These are phyloP conservation scores for Cryptus armator DNA, from an alignment of 2,888 invertebrate species.

Conservation along the genomic window DNA sequence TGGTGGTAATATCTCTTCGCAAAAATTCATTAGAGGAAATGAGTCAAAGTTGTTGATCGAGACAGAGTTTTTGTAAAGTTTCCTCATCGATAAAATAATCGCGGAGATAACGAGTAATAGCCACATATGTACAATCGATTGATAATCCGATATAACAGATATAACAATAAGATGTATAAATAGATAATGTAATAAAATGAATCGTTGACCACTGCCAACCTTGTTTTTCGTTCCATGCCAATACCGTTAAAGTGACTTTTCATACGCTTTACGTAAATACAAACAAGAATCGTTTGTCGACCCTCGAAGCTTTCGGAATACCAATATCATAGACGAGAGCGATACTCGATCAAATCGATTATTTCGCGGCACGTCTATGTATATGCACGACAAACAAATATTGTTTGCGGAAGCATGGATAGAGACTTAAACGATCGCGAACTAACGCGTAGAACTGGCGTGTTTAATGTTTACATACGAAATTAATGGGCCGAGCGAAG, in stretches of 20 bases:
- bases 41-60: neutral
- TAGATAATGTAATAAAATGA: conserved; percentile 16
- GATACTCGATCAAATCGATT: conserved; percentile 30
- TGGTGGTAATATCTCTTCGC: no score
- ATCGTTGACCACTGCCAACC: neutral
- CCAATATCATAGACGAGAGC: neutral
- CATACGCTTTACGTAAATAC: conserved; percentile 21
- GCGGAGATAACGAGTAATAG: neutral
- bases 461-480: conserved; percentile 17
- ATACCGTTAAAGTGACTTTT: conserved; percentile 25
- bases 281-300: conserved; percentile 41
- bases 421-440: conserved; percentile 1
- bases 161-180: neutral
- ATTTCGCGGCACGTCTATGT: neutral
- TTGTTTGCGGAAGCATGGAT: conserved; percentile 17
- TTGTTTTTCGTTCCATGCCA: conserved; percentile 13
- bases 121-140: neutral
- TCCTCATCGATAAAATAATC: neutral
- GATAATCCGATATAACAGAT: no score
- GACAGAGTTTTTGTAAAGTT: neutral
- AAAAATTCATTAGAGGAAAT: neutral
- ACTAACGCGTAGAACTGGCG: neutral
- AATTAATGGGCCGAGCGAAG: conserved; percentile 33
- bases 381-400: conserved; percentile 6
- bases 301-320: neutral